Conservation (phyloP, 2,797 vertebrate genomes). For the Danio jaintianensis region DNA sequence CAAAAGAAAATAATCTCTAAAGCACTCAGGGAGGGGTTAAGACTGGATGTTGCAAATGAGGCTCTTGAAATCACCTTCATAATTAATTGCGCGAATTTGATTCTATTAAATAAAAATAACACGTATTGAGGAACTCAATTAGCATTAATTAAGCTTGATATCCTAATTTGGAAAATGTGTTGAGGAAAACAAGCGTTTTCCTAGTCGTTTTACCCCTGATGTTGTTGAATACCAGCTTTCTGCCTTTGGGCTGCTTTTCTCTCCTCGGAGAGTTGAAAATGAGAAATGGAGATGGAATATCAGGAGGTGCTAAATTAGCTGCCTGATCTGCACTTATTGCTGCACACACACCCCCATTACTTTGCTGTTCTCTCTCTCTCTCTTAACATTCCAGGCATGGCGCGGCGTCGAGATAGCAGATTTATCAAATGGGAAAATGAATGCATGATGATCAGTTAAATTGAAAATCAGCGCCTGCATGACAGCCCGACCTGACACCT, state of each 20-base stretch:
- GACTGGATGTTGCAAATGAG: constrained; percentile 88
- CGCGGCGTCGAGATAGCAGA: constrained; percentile 97
- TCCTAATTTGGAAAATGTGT: constrained; percentile 99
- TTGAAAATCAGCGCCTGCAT: constrained; percentile 99
- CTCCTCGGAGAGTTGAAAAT: constrained; percentile 99
- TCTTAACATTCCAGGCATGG: constrained; percentile 99
- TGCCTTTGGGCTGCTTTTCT: constrained; percentile 96
- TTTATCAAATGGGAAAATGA: constrained; percentile 99
- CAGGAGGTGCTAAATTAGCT: constrained; percentile 99
- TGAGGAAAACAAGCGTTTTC: constrained; percentile 98
- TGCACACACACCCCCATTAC: constrained; percentile 94
- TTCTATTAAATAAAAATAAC: constrained; percentile 99
- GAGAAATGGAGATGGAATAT: constrained; percentile 99
- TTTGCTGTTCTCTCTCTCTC: constrained; percentile 87
- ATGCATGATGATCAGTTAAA: constrained; percentile 99
- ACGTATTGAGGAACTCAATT: constrained; percentile 99
- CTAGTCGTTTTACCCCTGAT: constrained; percentile 84
- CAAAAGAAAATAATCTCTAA: constrained; percentile 66
- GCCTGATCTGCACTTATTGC: constrained; percentile 99
- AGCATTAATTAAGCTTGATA: constrained; percentile 99
- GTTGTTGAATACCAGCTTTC: constrained; percentile 91
- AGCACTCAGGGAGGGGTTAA: constrained; percentile 60
- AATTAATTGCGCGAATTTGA: constrained; percentile 99
- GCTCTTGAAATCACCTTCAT: constrained; percentile 96
- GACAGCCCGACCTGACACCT: constrained; percentile 99